These are phyloP conservation scores for Setipinna tenuifilis DNA, from an alignment of 2,797 vertebrate genomes.

Conservation along the genomic window DNA sequence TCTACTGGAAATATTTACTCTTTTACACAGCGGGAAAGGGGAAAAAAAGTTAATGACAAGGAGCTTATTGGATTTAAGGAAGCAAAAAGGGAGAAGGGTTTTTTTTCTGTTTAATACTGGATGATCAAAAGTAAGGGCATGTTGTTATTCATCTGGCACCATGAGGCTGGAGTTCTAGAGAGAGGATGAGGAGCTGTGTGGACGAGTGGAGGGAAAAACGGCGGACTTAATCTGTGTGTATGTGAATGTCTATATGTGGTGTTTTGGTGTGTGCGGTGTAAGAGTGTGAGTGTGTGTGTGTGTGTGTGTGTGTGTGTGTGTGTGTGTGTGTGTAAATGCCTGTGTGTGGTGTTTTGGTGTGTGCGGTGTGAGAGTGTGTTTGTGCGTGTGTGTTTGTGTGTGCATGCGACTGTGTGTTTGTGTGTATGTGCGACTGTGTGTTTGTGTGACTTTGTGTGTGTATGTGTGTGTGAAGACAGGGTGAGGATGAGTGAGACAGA, in stretches of 20 bases:
- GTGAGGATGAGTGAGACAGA: neutral
- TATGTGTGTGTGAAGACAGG: too few relatives aligned
- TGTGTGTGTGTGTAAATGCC: neutral
- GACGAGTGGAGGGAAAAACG: neutral
- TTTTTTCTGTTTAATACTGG: constrained; percentile 27
- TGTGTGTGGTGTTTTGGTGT: neutral
- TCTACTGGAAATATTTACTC: constrained; percentile 26
- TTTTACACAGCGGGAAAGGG: constrained; percentile 21
- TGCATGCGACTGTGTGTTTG: too few relatives aligned
- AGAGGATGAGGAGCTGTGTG: constrained; percentile 14
- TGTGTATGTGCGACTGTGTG: neutral
- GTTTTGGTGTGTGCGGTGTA: neutral
- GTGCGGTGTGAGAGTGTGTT: neutral
- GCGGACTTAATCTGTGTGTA: constrained; percentile 1
- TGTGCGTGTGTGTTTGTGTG: neutral
- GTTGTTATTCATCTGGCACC: constrained; percentile 38
- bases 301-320: too few relatives aligned
- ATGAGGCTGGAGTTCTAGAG: constrained; percentile 20
- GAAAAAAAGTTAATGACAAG: constrained; percentile 24
- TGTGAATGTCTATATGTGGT: neutral
- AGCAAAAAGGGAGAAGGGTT: constrained; percentile 34
- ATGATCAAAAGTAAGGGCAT: constrained; percentile 43
- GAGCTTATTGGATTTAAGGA: constrained; percentile 40
- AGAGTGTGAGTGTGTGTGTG: neutral
- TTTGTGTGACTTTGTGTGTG: neutral